Evolutionary conservation across 2,888 invertebrate genomes (phyloP), one percentile per base, ranked within the genome.

Genomic region (Lamellibrachia columna): DNA sequence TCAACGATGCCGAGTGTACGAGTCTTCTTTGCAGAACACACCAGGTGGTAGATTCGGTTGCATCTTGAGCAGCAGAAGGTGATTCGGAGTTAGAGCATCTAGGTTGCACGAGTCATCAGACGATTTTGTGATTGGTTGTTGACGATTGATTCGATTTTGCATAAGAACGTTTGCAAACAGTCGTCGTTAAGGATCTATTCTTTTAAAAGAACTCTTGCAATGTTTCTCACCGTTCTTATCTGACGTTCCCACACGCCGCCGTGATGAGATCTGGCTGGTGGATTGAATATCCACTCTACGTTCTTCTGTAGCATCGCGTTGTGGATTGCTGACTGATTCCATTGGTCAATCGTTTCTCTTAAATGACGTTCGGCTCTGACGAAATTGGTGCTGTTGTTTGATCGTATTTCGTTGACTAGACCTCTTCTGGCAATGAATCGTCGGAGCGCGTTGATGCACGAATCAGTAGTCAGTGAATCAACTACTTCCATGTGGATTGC

Each of bases 41-140:
- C 52, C 91, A 15, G 92, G 92, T 90, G 93, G 94, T 7, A 94
- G 90, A 22, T 28, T 22, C 2, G 93, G 92, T 40, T 52, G 28
- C 90, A 9, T 55, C 6, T 52, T 90, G 28, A 90, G 52, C 58
- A 93, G 92, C 9, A 93, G 93, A n/a, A 93, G 92, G 91, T 94
- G 93, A 60, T 93, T 91, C n/a, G 94, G 94, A 3, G 93, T 94
- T 4, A 94, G 90, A 0, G 93, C 93, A 92, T 92, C 92, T 7
- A 90, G 53, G 91, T 93, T 92, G 11, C 90, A 58, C 7, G 40
- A 22, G 28, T 93, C 93, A 11, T 92, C 91, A 7, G 92, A 92
- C 55, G 93, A 93, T 53, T 93, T 93, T 0, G 93, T 94, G 4
- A 94, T 75, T 7, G 94, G 40, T 93, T 93, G 90, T 91, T 91